Evolutionary conservation across 2,113 vertebrate species (phyloP).

Genomic region (Sinocyclocheilus anophthalmus): DNA sequence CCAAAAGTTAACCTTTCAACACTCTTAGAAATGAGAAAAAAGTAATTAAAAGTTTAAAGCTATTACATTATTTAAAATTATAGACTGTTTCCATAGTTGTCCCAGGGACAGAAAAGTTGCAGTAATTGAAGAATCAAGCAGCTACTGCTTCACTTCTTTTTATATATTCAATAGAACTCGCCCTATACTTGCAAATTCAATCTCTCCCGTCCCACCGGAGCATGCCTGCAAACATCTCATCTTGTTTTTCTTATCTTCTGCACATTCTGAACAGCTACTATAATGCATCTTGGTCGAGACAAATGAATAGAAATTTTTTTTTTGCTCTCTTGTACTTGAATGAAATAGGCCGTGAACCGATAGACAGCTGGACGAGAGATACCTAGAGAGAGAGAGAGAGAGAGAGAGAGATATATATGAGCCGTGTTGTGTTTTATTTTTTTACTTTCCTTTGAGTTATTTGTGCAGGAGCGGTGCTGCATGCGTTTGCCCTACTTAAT

Average conservation of each 20-base stretch:
- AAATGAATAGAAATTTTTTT: neutral
- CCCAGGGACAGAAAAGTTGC: neutral
- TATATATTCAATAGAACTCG: neutral
- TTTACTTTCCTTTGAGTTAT: slow-evolving; percentile 12
- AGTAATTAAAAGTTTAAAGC: slow-evolving; percentile 2
- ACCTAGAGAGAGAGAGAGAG: neutral
- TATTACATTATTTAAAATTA: neutral
- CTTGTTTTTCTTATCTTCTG: slow-evolving; percentile 7
- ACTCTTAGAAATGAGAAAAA: neutral
- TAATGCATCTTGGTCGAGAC: neutral
- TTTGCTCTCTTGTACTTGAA: neutral
- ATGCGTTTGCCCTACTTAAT: neutral
- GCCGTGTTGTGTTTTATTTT: neutral
- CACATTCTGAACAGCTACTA: slow-evolving; percentile 13
- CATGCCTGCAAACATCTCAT: neutral
- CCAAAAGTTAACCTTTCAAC: neutral
- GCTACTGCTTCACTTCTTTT: neutral
- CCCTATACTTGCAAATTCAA: neutral
- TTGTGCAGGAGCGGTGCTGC: slow-evolving; percentile 4
- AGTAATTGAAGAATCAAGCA: neutral
- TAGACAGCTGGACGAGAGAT: slow-evolving; percentile 14
- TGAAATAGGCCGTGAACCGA: neutral
- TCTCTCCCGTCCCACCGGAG: neutral
- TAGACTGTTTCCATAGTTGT: neutral
- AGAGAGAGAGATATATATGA: neutral